A percentile compares a stretch with the other conserved stretches of the same genome.
Conservation (phyloP, 2,888 invertebrate species). For the Anoncus sp. region DNA sequence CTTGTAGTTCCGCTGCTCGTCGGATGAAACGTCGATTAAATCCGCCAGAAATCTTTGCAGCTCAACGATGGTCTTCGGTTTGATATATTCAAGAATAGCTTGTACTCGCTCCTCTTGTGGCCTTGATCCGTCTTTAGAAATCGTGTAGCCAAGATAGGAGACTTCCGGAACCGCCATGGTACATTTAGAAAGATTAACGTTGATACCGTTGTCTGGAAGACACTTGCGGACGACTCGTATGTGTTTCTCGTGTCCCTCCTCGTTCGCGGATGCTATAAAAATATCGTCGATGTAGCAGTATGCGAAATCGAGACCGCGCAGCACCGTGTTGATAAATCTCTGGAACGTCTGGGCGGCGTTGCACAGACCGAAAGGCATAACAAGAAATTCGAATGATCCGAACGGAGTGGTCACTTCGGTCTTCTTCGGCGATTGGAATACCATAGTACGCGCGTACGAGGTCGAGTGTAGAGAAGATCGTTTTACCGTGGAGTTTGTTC, state of each 20-base stretch:
- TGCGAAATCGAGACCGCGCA: too few relatives aligned
- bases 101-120: not conserved
- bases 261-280: not conserved
- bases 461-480: not conserved
- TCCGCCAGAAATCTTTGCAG: not conserved
- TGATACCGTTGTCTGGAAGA: not conserved
- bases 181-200: too few relatives aligned
- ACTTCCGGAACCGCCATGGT: too few relatives aligned
- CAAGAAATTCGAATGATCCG: too few relatives aligned
- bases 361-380: too few relatives aligned
- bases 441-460: not conserved
- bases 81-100: not conserved
- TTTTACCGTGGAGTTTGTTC: not conserved
- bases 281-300: too few relatives aligned
- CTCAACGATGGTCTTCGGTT: not conserved
- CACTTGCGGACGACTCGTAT: not conserved
- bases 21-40: slow-evolving; percentile 50
- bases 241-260: not conserved
- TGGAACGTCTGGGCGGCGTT: too few relatives aligned
- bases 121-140: not conserved
- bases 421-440: not conserved
- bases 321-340: too few relatives aligned
- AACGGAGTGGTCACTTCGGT: too few relatives aligned
- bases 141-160: not conserved
- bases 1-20: slow-evolving; percentile 40